Evolutionary conservation across 2,888 invertebrate genomes (phyloP).

Genomic region (Scaptomyza flava): DNA sequence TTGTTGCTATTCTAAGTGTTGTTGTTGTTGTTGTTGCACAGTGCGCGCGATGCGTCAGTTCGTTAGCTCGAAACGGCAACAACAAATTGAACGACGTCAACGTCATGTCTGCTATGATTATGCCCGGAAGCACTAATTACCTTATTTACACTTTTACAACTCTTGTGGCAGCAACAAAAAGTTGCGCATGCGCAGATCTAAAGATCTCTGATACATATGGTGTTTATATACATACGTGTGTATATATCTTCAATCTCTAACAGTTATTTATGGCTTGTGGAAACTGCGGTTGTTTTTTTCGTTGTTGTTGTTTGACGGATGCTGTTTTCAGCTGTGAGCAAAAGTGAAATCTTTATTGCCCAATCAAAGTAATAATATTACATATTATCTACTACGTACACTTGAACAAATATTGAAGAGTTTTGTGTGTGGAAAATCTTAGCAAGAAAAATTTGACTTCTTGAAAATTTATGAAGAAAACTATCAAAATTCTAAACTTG

Average conservation of each 20-base stretch:
- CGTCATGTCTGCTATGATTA: slow-evolving; percentile 76
- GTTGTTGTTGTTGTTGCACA: slow-evolving; percentile 14
- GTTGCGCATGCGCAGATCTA: slow-evolving; percentile 62
- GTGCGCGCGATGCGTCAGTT: slow-evolving; percentile 60
- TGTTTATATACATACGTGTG: background rate
- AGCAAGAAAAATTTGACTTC: background rate
- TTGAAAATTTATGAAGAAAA: background rate
- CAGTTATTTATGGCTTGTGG: slow-evolving; percentile 70
- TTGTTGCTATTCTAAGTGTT: slow-evolving; percentile 35
- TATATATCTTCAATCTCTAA: slow-evolving; percentile 44
- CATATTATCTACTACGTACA: slow-evolving; percentile 5
- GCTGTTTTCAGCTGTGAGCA: slow-evolving; percentile 39
- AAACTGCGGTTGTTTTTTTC: slow-evolving; percentile 46
- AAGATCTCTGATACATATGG: slow-evolving; percentile 9
- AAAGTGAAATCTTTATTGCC: slow-evolving; percentile 66
- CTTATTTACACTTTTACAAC: slow-evolving; percentile 83
- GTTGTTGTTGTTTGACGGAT: slow-evolving; percentile 55
- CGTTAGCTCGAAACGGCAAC: slow-evolving; percentile 56
- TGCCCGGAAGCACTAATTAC: slow-evolving; percentile 83
- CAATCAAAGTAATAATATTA: slow-evolving; percentile 19
- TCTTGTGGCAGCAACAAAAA: slow-evolving; percentile 42
- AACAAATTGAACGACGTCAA: slow-evolving; percentile 43
- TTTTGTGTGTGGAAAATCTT: background rate
- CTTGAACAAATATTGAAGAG: background rate
- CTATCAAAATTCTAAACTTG: no score